Conservation (phyloP, 92 coral and sea anemone species). For the Paragorgia papillata region DNA sequence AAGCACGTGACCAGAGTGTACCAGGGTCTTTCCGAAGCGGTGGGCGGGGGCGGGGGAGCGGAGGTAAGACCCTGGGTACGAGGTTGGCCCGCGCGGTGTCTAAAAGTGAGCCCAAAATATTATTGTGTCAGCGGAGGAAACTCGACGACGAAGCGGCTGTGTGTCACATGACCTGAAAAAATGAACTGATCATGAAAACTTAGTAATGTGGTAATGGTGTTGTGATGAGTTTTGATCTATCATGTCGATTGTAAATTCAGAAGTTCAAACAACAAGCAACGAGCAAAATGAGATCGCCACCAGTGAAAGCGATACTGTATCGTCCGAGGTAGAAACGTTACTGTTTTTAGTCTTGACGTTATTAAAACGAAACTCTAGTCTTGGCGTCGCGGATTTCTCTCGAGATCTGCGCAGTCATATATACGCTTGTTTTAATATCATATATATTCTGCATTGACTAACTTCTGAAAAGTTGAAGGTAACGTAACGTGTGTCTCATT, state of each 20-base stretch:
- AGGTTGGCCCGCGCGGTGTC: too few relatives aligned
- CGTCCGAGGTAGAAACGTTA: conserved; percentile 11
- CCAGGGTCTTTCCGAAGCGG: too few relatives aligned
- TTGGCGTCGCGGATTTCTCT: background rate
- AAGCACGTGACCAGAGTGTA: too few relatives aligned
- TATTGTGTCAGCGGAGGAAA: too few relatives aligned
- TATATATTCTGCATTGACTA: too few relatives aligned
- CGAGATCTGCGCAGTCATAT: background rate
- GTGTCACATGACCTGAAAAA: conserved; percentile 27
- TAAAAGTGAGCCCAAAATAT: too few relatives aligned
- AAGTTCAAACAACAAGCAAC: conserved; percentile 13
- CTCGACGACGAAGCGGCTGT: too few relatives aligned
- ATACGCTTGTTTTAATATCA: too few relatives aligned
- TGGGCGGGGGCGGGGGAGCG: too few relatives aligned
- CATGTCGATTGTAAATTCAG: conserved; percentile 31
- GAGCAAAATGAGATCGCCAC: conserved; percentile 4
- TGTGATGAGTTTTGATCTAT: conserved; percentile 31
- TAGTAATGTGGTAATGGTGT: conserved; percentile 23
- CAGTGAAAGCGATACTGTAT: conserved; percentile 2
- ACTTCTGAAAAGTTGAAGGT: too few relatives aligned
- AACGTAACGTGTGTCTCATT: conserved; percentile 25
- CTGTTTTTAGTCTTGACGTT: background rate
- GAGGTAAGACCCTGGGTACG: too few relatives aligned
- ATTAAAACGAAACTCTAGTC: background rate
- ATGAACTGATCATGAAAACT: conserved; percentile 8